phyloP scores from a whole-genome alignment of 2,888 invertebrate genomes.

The Galeruca laticollis region DNA sequence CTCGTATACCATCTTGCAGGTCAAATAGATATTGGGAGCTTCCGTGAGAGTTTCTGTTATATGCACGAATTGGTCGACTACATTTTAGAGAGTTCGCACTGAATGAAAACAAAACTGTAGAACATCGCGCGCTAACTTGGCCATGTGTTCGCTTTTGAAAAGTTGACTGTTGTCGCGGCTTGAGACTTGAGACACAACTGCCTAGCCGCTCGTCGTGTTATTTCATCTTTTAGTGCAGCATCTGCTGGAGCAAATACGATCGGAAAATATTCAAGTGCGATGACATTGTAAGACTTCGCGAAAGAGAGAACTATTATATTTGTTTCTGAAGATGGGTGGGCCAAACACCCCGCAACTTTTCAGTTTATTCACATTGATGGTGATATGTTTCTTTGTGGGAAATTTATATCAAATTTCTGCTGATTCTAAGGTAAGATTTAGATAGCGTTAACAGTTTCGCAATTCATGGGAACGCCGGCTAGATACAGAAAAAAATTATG shows the following conservation, averaged over 20 bases:
- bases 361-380: conserved; percentile 38
- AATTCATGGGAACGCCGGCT: conserved; percentile 2
- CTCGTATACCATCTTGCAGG: background rate
- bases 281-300: conserved; percentile 46
- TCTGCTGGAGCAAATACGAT: conserved; percentile 42
- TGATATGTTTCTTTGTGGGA: conserved; percentile 37
- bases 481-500: background rate
- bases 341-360: conserved; percentile 37
- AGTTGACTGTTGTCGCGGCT: conserved; percentile 38
- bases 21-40: background rate
- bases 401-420: conserved; percentile 42
- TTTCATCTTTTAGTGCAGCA: conserved; percentile 43
- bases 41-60: background rate
- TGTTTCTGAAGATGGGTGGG: conserved; percentile 42
- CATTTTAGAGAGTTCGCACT: background rate
- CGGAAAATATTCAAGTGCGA: conserved; percentile 40
- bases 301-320: conserved; percentile 22
- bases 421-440: conserved; percentile 43
- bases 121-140: conserved; percentile 44
- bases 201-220: conserved; percentile 30
- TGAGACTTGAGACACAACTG: conserved; percentile 38
- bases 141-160: conserved; percentile 49
- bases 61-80: background rate
- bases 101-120: conserved; percentile 28
- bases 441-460: conserved; percentile 4